Evolutionary conservation across 2,797 vertebrate genomes (phyloP).

Genomic region (Acomys russatus): DNA sequence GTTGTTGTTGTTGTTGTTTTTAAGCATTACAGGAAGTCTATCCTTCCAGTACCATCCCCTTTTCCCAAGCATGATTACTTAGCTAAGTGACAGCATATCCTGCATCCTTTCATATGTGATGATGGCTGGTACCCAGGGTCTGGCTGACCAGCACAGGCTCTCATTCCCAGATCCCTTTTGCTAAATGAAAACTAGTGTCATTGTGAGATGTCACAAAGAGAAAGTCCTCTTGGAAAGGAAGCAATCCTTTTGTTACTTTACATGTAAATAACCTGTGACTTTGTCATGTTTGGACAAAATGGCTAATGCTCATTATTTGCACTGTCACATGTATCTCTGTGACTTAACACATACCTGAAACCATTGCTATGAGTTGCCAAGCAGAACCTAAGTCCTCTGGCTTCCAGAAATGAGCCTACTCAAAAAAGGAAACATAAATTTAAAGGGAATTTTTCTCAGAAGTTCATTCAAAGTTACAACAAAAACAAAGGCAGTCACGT

Average conservation of each 20-base stretch:
- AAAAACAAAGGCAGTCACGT: constrained; percentile 69
- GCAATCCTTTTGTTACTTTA: background rate
- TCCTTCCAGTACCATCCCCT: background rate
- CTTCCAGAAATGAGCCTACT: constrained; percentile 17
- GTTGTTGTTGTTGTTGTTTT: too few species aligned
- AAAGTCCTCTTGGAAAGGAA: background rate
- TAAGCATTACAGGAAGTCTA: background rate
- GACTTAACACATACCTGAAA: background rate
- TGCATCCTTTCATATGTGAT: background rate
- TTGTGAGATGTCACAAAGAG: background rate
- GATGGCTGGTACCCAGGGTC: background rate
- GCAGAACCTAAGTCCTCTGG: constrained; percentile 18
- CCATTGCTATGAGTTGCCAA: constrained; percentile 11
- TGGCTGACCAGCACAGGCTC: background rate
- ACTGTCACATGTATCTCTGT: background rate
- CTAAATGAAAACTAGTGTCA: constrained; percentile 15
- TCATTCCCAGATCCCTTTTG: background rate
- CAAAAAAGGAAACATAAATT: constrained; percentile 21
- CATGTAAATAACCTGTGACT: background rate
- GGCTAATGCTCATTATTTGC: background rate
- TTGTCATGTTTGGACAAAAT: background rate
- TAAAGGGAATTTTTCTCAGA: constrained; percentile 45
- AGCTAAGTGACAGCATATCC: background rate
- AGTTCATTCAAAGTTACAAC: constrained; percentile 17
- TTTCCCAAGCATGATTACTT: background rate